Base-by-base conservation (phyloP, 2,888 invertebrate species). In the Acleris holmiana region DNA sequence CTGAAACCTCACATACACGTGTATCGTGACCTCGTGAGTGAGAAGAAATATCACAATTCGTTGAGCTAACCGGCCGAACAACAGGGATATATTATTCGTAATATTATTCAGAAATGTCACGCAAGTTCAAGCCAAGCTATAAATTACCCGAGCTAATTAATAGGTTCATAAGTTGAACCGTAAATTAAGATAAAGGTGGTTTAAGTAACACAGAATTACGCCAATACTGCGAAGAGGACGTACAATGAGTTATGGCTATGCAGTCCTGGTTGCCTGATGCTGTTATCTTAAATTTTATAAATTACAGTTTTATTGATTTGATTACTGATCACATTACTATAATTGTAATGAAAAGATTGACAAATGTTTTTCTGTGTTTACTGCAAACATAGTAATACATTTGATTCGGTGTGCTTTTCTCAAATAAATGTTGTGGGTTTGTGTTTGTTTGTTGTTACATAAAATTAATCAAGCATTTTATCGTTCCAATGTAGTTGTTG, bases 71-170 rank as follows among this genome's bases (percentile, higher is more conserved):
- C 15, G 8, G 23, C 29, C 61, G 7, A 54, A 54, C 40, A 61
- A 48, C 21, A 18, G 25, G 46, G 29, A 19, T 40, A 49, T 49
- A 58, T 51, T 63, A 47, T 19, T 48, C 17, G 41, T 47, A 17
- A 35, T 49, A 55, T 54, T 49, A 59, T 44, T 60, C 48, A 21
- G 18, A 60, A 57, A 53, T 56, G 62, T 53, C 59, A 67, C 67
- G 67, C 70, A 66, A 70, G 65, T 71, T 69, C 68, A 71, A 66
- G 62, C 67, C 68, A 55, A 59, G 18, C 59, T 53, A 76, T 80
- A 68, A 74, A 77, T 77, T 61, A 75, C 73, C 73, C 68, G 73
- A 68, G 59, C 69, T 64, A 61, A 72, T 74, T 75, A 74, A 76
- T 75, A 71, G 71, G 71, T 68, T 69, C 61, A 71, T 68, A 61